These are phyloP conservation scores for Rotaria socialis DNA, from an alignment of 2,888 invertebrate genomes.

Conservation along the genomic window DNA sequence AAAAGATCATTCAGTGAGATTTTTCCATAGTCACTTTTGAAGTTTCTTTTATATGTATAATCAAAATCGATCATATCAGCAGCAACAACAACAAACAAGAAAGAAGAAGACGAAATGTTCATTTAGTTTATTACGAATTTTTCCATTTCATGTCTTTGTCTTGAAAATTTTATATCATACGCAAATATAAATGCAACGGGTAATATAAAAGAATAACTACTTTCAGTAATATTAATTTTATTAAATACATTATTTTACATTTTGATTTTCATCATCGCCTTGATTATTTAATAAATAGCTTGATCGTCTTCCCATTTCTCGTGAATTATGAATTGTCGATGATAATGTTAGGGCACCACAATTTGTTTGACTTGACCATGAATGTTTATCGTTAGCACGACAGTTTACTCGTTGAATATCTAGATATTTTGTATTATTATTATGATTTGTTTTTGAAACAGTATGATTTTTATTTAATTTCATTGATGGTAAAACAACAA, in stretches of 20 bases:
- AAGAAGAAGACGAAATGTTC: too few relatives aligned
- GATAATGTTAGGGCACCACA: neutral
- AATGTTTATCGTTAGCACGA: neutral
- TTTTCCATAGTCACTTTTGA: too few relatives aligned
- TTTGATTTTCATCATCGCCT: neutral
- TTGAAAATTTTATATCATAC: too few relatives aligned
- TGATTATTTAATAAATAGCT: neutral
- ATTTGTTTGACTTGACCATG: constrained; percentile 1
- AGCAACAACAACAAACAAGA: too few relatives aligned
- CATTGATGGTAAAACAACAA: neutral
- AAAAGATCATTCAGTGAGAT: too few relatives aligned
- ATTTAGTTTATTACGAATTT: too few relatives aligned
- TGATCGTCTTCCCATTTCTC: neutral
- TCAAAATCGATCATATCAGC: too few relatives aligned
- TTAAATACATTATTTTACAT: neutral
- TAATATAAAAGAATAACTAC: neutral
- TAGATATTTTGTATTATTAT: neutral
- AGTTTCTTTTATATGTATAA: too few relatives aligned
- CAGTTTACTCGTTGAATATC: neutral
- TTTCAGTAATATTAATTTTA: neutral
- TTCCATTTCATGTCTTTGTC: too few relatives aligned
- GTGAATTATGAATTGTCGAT: neutral
- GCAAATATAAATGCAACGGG: too few relatives aligned
- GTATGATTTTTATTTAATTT: neutral
- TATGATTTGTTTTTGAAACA: neutral